These are phyloP conservation scores for Flexamia atlantica DNA, from an alignment of 2,888 invertebrate genomes.

Conservation along the genomic window DNA sequence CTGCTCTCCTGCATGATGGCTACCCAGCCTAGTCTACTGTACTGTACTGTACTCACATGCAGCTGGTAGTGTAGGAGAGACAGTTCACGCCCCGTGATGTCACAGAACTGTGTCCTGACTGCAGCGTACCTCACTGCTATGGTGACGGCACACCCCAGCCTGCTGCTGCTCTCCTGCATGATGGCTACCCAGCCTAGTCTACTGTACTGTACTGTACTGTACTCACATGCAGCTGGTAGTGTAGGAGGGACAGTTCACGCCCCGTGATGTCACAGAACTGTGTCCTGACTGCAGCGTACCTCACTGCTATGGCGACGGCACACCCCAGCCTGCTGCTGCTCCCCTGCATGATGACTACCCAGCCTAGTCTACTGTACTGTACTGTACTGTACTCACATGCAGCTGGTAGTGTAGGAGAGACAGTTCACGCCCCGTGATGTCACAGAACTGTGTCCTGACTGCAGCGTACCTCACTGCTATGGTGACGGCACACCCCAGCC, in stretches of 20 bases:
- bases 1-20: slow-evolving; percentile 80
- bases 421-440: slow-evolving; percentile 82
- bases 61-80: slow-evolving; percentile 95
- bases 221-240: slow-evolving; percentile 92
- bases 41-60: slow-evolving; percentile 78
- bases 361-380: too few relatives aligned
- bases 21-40: slow-evolving; percentile 79
- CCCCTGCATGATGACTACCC: slow-evolving; percentile 81
- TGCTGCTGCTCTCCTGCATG: slow-evolving; percentile 75
- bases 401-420: slow-evolving; percentile 95
- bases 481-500: slow-evolving; percentile 84
- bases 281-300: slow-evolving; percentile 91
- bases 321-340: slow-evolving; percentile 79
- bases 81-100: slow-evolving; percentile 82
- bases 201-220: too few relatives aligned
- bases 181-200: slow-evolving; percentile 90
- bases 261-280: slow-evolving; percentile 87
- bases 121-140: slow-evolving; percentile 94
- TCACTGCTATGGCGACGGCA: slow-evolving; percentile 88
- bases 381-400: slow-evolving; percentile 80
- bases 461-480: slow-evolving; percentile 94
- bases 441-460: slow-evolving; percentile 91
- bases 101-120: slow-evolving; percentile 91
- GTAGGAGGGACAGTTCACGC: slow-evolving; percentile 90
- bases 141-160: slow-evolving; percentile 84